Conservation (phyloP, 2,888 invertebrate genomes). For the Acanthosepion esculentum region DNA sequence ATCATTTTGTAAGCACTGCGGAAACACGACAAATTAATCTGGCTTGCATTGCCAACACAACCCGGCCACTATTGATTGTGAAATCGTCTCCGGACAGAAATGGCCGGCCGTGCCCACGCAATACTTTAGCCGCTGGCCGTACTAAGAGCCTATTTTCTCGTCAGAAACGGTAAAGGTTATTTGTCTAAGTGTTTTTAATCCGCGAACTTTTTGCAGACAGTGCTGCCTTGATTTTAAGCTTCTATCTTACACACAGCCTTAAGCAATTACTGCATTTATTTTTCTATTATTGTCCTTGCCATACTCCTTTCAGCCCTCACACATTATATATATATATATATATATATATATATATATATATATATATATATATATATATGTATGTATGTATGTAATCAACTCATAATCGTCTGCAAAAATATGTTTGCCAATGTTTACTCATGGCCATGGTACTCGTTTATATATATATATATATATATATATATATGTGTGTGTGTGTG, state of each 20-base stretch:
- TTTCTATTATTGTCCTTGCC: background rate
- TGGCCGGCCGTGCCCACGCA: background rate
- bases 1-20: background rate
- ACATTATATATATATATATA: background rate
- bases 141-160: background rate
- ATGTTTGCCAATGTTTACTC: too few relatives aligned
- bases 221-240: background rate
- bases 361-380: too few relatives aligned
- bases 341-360: too few relatives aligned
- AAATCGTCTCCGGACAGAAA: background rate
- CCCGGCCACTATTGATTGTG: background rate
- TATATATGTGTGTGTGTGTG: background rate
- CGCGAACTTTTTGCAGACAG: slow-evolving; percentile 6
- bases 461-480: background rate
- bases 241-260: background rate
- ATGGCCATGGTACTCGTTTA: too few relatives aligned
- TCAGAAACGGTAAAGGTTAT: background rate
- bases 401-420: too few relatives aligned
- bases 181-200: slow-evolving; percentile 13
- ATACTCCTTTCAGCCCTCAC: rapidly evolving
- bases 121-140: slow-evolving; percentile 18
- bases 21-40: background rate
- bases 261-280: background rate
- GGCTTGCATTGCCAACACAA: slow-evolving; percentile 1
- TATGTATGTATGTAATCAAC: too few relatives aligned